Evolutionary conservation across 2,888 invertebrate species (phyloP).

Genomic region (Synanthedon andrenaeformis): DNA sequence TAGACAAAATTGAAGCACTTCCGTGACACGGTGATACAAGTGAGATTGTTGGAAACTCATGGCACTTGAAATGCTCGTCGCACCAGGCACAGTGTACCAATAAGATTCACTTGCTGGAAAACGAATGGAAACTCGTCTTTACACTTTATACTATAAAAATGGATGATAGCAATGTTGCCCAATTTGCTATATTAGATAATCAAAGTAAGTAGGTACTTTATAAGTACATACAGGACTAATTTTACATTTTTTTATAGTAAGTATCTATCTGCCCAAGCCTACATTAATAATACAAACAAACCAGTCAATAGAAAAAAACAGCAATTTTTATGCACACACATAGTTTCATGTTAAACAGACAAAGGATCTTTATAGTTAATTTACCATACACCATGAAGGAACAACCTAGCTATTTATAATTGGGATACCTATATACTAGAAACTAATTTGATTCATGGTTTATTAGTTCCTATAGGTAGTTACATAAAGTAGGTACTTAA

Average conservation of each 20-base stretch:
- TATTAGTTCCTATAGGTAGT: too few relatives aligned
- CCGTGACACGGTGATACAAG: neutral
- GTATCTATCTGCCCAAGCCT: too few relatives aligned
- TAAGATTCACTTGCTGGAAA: slow-evolving; percentile 13
- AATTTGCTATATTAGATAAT: slow-evolving; percentile 40
- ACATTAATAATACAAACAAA: too few relatives aligned
- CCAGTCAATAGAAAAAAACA: too few relatives aligned
- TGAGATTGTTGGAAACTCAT: neutral
- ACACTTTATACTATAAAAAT: slow-evolving; percentile 15
- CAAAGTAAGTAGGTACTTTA: slow-evolving; percentile 27
- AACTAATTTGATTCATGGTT: too few relatives aligned
- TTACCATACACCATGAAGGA: too few relatives aligned
- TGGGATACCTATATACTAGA: too few relatives aligned
- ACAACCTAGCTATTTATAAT: too few relatives aligned
- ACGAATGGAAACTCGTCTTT: slow-evolving; percentile 5
- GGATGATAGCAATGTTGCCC: slow-evolving; percentile 45
- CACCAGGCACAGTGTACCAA: slow-evolving; percentile 4
- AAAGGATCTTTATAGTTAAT: too few relatives aligned
- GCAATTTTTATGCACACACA: too few relatives aligned
- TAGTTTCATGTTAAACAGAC: too few relatives aligned
- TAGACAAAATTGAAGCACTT: neutral
- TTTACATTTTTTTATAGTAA: neutral
- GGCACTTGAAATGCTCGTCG: neutral
- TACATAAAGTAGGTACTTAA: too few relatives aligned
- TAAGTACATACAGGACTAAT: neutral